A percentile compares a stretch with the other conserved stretches of the same genome.
These are phyloP conservation scores for Campylorhamphus procurvoides DNA, from an alignment of 2,113 vertebrate species.

Conservation along the genomic window DNA sequence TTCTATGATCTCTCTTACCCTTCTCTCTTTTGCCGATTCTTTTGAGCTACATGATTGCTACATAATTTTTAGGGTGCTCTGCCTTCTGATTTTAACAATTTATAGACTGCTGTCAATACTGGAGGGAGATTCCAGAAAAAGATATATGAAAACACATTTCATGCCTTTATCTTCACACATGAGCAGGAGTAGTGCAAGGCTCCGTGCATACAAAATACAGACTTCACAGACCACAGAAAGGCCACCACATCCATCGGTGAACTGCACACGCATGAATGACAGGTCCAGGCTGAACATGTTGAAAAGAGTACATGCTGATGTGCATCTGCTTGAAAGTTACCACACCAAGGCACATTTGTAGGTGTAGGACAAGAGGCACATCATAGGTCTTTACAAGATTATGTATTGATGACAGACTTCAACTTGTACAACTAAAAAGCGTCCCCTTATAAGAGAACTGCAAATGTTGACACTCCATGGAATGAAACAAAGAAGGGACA, in stretches of 20 bases:
- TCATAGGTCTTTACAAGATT: neutral
- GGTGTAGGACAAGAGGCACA: neutral
- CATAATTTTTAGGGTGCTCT: neutral
- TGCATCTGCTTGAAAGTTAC: neutral
- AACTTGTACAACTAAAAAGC: neutral
- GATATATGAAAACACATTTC: neutral
- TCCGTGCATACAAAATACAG: neutral
- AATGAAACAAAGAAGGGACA: neutral
- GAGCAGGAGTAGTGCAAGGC: neutral
- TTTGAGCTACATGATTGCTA: neutral
- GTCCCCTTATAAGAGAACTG: neutral
- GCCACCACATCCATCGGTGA: neutral
- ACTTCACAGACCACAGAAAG: neutral
- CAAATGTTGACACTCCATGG: neutral
- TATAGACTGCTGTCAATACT: neutral
- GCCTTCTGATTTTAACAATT: neutral
- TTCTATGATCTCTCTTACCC: neutral
- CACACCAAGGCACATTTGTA: neutral
- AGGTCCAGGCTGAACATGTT: neutral
- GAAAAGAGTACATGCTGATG: neutral
- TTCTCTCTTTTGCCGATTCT: neutral
- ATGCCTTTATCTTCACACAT: neutral
- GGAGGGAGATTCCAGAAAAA: neutral
- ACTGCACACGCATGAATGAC: neutral
- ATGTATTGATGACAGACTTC: neutral